Evolutionary conservation across 2,888 invertebrate species (phyloP).

Genomic region (Papilio protenor): DNA sequence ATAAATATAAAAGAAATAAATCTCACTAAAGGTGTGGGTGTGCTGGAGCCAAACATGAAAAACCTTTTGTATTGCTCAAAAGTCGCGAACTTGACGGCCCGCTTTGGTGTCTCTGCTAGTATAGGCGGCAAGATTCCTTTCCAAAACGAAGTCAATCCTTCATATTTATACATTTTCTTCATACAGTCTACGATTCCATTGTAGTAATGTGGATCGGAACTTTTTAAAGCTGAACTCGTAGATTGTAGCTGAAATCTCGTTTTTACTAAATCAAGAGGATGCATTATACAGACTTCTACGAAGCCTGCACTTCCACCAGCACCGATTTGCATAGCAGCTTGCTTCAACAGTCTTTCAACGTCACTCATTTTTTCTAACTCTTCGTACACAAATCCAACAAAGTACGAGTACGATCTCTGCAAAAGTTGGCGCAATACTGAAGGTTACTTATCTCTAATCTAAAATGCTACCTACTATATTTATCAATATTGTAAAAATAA

Average conservation of each 20-base stretch:
- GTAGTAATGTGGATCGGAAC: slow-evolving; percentile 86
- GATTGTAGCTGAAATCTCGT: slow-evolving; percentile 86
- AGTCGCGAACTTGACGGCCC: slow-evolving; percentile 96
- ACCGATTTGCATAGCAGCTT: slow-evolving; percentile 91
- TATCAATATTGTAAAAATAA: slow-evolving; percentile 50
- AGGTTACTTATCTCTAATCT: slow-evolving; percentile 27
- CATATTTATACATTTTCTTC: slow-evolving; percentile 93
- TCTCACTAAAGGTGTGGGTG: slow-evolving; percentile 91
- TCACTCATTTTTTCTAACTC: slow-evolving; percentile 66
- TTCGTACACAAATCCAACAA: slow-evolving; percentile 34
- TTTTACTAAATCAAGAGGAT: slow-evolving; percentile 96
- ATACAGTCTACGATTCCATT: slow-evolving; percentile 94
- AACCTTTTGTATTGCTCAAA: slow-evolving; percentile 96
- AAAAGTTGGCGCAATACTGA: slow-evolving; percentile 28
- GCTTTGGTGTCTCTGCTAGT: slow-evolving; percentile 96
- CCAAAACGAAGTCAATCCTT: slow-evolving; percentile 94
- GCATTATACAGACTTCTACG: slow-evolving; percentile 98
- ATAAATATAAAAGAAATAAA: slow-evolving; percentile 43
- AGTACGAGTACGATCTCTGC: slow-evolving; percentile 44
- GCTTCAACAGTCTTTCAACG: slow-evolving; percentile 81
- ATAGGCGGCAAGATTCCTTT: slow-evolving; percentile 97
- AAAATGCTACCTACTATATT: slow-evolving; percentile 27
- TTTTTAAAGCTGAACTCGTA: slow-evolving; percentile 55
- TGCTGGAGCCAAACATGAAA: slow-evolving; percentile 90
- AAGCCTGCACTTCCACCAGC: slow-evolving; percentile 97